phyloP scores from a whole-genome alignment of 2,113 vertebrate genomes.

The Prolemur simus region DNA sequence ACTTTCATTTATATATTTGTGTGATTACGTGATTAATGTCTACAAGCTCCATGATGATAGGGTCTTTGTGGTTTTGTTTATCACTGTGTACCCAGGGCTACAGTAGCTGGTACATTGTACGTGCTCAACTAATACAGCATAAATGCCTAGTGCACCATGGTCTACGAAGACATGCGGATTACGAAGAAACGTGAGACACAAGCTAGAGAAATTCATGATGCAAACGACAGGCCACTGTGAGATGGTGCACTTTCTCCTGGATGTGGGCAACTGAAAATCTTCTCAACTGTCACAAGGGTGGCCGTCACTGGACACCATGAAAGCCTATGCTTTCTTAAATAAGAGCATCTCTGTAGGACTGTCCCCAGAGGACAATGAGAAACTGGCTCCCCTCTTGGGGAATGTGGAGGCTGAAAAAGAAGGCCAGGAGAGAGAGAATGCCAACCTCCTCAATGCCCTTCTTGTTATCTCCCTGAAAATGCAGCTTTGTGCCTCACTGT shows the following conservation, averaged over 20 bases:
- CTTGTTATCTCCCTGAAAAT: conserved; percentile 68
- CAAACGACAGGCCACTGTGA: neutral
- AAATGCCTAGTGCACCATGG: neutral
- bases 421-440: neutral
- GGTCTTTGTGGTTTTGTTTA: neutral
- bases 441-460: conserved; percentile 62
- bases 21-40: neutral
- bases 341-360: neutral
- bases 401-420: conserved; percentile 20
- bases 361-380: conserved; percentile 46
- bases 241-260: neutral
- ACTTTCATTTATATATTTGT: neutral
- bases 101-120: neutral
- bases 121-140: neutral
- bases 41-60: neutral
- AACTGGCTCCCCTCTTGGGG: conserved; percentile 55
- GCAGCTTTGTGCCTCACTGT: conserved; percentile 60
- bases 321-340: neutral
- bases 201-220: neutral
- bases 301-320: neutral
- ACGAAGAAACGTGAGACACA: neutral
- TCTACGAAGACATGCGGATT: neutral
- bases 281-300: neutral
- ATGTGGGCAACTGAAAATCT: neutral
- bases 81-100: neutral